Base-by-base conservation (phyloP, 1,140 invertebrate species). In the Bombus impatiens region DNA sequence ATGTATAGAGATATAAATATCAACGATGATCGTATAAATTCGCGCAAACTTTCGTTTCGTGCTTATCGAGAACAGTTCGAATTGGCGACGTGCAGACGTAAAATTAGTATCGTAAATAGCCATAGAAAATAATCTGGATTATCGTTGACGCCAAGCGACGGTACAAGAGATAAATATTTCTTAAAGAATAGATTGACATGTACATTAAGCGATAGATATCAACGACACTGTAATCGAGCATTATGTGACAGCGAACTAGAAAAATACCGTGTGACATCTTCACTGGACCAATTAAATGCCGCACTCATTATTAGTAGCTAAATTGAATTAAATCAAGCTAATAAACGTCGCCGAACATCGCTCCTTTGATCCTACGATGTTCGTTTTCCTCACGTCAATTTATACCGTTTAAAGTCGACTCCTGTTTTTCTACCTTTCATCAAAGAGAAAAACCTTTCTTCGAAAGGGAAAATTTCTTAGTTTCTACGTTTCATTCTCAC, bases 311-410 rank as follows among this genome's bases (percentile, higher is more conserved):
- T 93, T 92, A 89, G 87, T 92, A 89, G 75, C 84, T 90, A 92
- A 93, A 94, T 94, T 93, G 87, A 94, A 95, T 95, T 93, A 93
- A 92, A 91, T 92, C 90, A 87, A 92, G 90, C 88, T 87, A 89
- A 91, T 90, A 91, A 93, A 86, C 90, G 88, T 88, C 78, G 84
- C 83, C 78, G 85, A 79, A 89, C 86, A 88, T 87, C 78, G 89
- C 65, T 86, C 76, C 91, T 93, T 92, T 92, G 91, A 93, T 92
- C 91, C 75, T 78, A 74, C 87, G 80, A 85, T 80, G 77, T 81
- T 84, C 78, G 75, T 90, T 90, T 87, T 92, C 92, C 90, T 92
- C 91, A 90, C 90, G 92, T 75, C 91, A 94, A 93, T 94, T 93
- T 88, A 89, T 76, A 40, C 37, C 75, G 40, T 57, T 87, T 86